Conservation (phyloP, 2,113 vertebrate genomes). For the Cebus imitator region DNA sequence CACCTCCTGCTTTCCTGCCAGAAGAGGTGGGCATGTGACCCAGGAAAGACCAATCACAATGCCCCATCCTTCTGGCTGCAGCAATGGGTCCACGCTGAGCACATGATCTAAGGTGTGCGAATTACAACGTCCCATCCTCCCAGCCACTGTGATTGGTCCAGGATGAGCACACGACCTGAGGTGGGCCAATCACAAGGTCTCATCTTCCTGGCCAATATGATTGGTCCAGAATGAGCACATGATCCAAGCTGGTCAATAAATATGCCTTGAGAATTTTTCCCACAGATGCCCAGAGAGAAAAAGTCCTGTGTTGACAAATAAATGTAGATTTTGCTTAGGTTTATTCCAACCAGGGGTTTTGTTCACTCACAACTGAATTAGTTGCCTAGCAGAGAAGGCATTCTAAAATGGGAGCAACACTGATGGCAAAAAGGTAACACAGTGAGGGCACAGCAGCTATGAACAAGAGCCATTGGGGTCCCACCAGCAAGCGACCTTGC, state of each 20-base stretch:
- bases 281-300: background rate
- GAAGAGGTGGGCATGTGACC: accelerated
- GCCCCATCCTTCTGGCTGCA: background rate
- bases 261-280: background rate
- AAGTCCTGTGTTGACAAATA: background rate
- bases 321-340: background rate
- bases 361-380: background rate
- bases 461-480: background rate
- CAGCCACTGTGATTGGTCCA: background rate
- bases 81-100: background rate
- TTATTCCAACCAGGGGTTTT: background rate
- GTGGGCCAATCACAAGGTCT: background rate
- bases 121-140: background rate
- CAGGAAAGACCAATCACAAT: background rate
- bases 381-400: background rate
- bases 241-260: background rate
- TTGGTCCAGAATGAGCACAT: background rate
- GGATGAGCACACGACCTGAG: background rate
- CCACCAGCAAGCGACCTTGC: background rate
- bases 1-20: accelerated
- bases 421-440: too few species aligned
- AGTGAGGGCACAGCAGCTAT: accelerated
- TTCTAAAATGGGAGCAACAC: background rate
- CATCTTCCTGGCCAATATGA: background rate
- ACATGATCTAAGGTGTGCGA: too few species aligned